These are phyloP conservation scores for Gerris lacustris DNA, from an alignment of 2,888 invertebrate genomes.

Conservation along the genomic window DNA sequence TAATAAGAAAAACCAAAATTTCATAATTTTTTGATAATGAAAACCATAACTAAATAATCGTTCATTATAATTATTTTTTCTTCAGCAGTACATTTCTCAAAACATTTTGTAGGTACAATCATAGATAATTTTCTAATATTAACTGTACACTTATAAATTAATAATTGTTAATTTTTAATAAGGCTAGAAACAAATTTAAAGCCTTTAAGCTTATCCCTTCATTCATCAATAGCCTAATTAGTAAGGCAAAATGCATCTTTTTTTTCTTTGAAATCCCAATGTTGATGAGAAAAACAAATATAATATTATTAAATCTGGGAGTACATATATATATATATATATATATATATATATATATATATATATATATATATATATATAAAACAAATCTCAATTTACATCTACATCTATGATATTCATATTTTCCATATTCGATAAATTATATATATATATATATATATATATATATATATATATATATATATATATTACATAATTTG, in stretches of 20 bases:
- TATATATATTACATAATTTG: too few species aligned
- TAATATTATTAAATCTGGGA: too few species aligned
- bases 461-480: background rate
- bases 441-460: background rate
- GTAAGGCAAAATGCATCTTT: too few species aligned
- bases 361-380: background rate
- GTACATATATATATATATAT: too few species aligned
- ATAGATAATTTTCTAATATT: background rate
- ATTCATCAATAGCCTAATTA: background rate
- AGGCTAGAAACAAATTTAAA: background rate
- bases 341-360: too few species aligned
- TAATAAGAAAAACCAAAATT: too few species aligned
- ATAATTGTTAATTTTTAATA: background rate
- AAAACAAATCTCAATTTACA: background rate
- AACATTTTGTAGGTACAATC: background rate
- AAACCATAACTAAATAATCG: too few species aligned
- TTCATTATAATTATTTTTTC: too few species aligned
- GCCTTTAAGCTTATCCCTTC: background rate
- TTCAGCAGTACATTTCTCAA: too few species aligned
- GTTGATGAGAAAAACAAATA: too few species aligned
- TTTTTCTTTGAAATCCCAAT: too few species aligned
- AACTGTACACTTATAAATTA: constrained; percentile 1
- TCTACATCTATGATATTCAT: background rate
- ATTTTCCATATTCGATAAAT: background rate
- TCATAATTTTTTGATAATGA: too few species aligned